These are phyloP conservation scores for Napeogenes sylphis DNA, from an alignment of 2,888 invertebrate species.

Conservation along the genomic window DNA sequence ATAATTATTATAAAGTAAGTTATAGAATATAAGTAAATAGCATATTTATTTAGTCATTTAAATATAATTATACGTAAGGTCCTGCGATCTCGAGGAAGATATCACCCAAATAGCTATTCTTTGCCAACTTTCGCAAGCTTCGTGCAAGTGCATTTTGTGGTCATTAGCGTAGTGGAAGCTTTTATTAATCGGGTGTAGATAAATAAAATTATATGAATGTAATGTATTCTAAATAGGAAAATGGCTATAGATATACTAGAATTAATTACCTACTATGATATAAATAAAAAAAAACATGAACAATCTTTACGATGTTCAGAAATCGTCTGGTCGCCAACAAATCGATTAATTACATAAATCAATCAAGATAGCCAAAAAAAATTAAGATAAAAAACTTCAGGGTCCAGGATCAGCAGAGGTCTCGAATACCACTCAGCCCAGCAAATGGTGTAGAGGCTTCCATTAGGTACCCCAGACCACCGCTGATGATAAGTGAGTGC, in stretches of 20 bases:
- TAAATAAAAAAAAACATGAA: conserved; percentile 3
- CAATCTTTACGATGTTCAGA: neutral
- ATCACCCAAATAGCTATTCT: conserved; percentile 9
- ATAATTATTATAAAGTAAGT: neutral
- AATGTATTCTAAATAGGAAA: too few relatives aligned
- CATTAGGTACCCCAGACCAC: conserved; percentile 73
- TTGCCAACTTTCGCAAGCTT: conserved; percentile 25
- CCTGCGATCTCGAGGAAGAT: conserved; percentile 14
- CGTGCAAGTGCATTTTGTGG: conserved; percentile 9
- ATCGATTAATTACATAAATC: conserved; percentile 65
- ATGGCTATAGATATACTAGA: too few relatives aligned
- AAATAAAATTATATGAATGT: neutral
- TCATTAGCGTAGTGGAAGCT: conserved; percentile 18
- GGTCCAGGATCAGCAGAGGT: conserved; percentile 76
- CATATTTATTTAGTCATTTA: conserved; percentile 19
- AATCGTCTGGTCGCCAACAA: conserved; percentile 24
- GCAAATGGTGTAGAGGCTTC: conserved; percentile 51
- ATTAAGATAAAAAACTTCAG: conserved; percentile 67
- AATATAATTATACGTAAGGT: conserved; percentile 21
- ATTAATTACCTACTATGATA: neutral
- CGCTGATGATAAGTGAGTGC: conserved; percentile 63
- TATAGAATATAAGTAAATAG: conserved; percentile 1
- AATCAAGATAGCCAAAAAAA: conserved; percentile 63
- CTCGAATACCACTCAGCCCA: conserved; percentile 75
- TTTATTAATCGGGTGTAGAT: neutral